Evolutionary conservation across 2,113 vertebrate species (phyloP), one percentile per base, ranked within the genome.

Genomic region (Actenoides lindsayi): DNA sequence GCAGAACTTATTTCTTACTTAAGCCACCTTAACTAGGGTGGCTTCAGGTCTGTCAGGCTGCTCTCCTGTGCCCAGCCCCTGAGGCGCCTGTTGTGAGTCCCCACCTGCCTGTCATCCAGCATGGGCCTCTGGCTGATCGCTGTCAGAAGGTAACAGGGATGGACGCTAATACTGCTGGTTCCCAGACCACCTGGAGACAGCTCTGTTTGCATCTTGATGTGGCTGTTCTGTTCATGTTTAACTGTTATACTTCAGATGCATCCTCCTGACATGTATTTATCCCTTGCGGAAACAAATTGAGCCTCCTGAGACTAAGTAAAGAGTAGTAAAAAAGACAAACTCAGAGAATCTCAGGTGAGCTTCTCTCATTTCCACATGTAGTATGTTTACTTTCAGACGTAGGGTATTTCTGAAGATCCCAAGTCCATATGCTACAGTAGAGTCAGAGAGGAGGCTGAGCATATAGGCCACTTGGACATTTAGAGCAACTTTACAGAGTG

Each of bases 341-440:
- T 53, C 56, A 30, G n/a, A 63, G 46, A 81, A 64, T n/a, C 28
- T 27, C 24, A 75, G 41, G 46, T 53, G 41, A 73, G 42, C 10
- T 11, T 27, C 25, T 77, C 77, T 84, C 14, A 8, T 37, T 14
- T 13, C 16, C 20, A 7, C 0, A 2, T 21, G 37, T 6, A 56
- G 53, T 5, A 16, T 11, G 5, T 12, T 7, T 51, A 9, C 10
- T 33, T 23, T 33, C 86, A 67, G n/a, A 44, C 18, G n/a, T 2
- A 3, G 19, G 21, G 33, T 15, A 18, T 64, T 79, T 57, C 70
- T 88, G 83, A 63, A 54, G 62, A 11, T n/a, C 42, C 24, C 2
- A 0, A 44, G 30, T 21, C 16, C 35, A 21, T 11, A 9, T 1
- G 9, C 31, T 1, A 0, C 1, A 0, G 33, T 28, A 53, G 33